A percentile compares a stretch with the other conserved stretches of the same genome.
Evolutionary conservation across 2,888 invertebrate genomes (phyloP).

Genomic region (Lycaena phlaeas): DNA sequence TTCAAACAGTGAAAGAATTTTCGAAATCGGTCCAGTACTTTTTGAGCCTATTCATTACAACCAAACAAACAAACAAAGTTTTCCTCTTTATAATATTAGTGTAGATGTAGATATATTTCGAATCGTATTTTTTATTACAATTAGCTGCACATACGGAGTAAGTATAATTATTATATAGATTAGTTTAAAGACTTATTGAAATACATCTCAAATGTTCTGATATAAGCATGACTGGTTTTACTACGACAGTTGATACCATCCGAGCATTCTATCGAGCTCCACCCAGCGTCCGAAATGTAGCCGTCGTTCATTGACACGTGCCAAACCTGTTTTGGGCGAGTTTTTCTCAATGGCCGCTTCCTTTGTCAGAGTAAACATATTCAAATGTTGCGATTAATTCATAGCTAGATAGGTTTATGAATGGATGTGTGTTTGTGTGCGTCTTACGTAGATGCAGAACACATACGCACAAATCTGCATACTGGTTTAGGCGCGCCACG

Average conservation of each 20-base stretch:
- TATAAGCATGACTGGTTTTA: not conserved
- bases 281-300: slow-evolving; percentile 59
- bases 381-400: slow-evolving; percentile 74
- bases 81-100: too few relatives aligned
- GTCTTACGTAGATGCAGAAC: slow-evolving; percentile 40
- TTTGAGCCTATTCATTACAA: too few relatives aligned
- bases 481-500: slow-evolving; percentile 58
- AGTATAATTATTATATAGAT: too few relatives aligned
- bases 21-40: too few relatives aligned
- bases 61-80: too few relatives aligned
- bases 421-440: slow-evolving; percentile 47
- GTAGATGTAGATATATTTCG: too few relatives aligned
- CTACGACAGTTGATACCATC: not conserved
- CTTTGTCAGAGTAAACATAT: slow-evolving; percentile 70
- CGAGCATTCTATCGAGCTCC: slow-evolving; percentile 1
- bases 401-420: slow-evolving; percentile 71
- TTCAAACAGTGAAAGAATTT: too few relatives aligned
- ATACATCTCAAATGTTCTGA: too few relatives aligned
- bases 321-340: slow-evolving; percentile 65
- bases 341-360: slow-evolving; percentile 71
- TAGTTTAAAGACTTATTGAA: too few relatives aligned
- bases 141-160: too few relatives aligned
- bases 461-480: slow-evolving; percentile 53
- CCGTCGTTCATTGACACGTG: slow-evolving; percentile 72
- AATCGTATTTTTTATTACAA: too few relatives aligned